A percentile compares a stretch with the other conserved stretches of the same genome.
Conservation (phyloP, 2,888 invertebrate species). For the Ecdyonurus torrentis region DNA sequence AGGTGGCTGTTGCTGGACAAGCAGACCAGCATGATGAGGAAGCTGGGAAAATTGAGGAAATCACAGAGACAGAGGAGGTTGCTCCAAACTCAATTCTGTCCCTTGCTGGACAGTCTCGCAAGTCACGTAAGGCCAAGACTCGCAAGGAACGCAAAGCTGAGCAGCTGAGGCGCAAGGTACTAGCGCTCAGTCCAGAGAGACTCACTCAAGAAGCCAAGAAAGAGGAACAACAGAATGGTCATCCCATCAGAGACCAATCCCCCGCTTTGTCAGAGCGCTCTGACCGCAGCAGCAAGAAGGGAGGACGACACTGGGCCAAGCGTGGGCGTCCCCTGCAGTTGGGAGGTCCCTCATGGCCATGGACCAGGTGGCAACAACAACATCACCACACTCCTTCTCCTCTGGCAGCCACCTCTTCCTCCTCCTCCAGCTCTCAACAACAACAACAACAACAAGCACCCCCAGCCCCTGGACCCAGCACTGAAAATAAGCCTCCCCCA, state of each 20-base stretch:
- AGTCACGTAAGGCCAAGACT: not conserved
- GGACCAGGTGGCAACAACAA: not conserved
- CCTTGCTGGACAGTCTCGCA: not conserved
- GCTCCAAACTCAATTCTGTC: not conserved
- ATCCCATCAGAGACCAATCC: not conserved
- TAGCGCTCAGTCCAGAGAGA: not conserved
- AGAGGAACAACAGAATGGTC: not conserved
- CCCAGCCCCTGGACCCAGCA: not conserved
- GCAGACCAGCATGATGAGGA: not conserved
- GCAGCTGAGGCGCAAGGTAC: not conserved
- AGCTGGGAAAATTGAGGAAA: not conserved
- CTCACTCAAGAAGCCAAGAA: not conserved
- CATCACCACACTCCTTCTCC: not conserved
- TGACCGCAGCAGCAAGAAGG: not conserved
- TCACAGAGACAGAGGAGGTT: not conserved
- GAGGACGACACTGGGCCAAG: not conserved
- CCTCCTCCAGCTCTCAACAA: too few species aligned
- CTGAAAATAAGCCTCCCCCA: not conserved
- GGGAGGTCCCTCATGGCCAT: not conserved
- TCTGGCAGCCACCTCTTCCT: not conserved
- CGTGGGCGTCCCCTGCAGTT: not conserved
- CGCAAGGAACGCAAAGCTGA: not conserved
- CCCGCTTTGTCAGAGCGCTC: not conserved
- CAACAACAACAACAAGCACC: not conserved
- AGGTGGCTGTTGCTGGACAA: not conserved